Percentiles rank a stretch among this genome's conserved stretches.
phyloP scores from a whole-genome alignment of 2,797 vertebrate species.

The Smutsia temminckii region DNA sequence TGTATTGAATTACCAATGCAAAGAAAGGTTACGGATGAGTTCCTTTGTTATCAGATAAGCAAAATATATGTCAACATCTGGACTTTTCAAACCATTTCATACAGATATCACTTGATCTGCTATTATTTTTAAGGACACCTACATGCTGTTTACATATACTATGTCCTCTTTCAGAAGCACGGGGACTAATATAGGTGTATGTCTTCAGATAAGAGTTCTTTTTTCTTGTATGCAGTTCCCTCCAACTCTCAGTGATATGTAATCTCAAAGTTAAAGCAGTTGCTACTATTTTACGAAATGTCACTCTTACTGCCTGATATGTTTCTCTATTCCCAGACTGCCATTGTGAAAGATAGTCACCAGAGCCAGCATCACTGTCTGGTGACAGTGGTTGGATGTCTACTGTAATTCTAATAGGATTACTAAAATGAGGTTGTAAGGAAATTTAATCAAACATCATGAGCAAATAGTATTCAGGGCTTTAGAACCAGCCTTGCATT shows the following conservation, averaged over 20 bases:
- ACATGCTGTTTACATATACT: neutral
- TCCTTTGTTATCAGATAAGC: constrained; percentile 35
- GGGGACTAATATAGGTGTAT: neutral
- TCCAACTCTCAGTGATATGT: neutral
- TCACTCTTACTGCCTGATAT: neutral
- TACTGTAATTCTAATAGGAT: neutral
- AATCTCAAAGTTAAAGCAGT: constrained; percentile 51
- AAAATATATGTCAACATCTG: neutral
- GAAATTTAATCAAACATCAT: constrained; percentile 29
- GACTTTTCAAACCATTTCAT: constrained; percentile 39
- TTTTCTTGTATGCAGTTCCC: constrained; percentile 1
- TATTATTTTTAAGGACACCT: constrained; percentile 23
- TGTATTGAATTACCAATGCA: constrained; percentile 32
- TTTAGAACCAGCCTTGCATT: neutral
- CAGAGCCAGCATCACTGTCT: neutral
- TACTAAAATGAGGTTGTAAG: neutral
- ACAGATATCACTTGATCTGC: constrained; percentile 10
- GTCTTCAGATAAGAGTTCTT: constrained; percentile 3
- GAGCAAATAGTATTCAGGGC: neutral
- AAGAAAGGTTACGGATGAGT: neutral
- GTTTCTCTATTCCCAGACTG: neutral
- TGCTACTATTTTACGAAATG: constrained; percentile 38
- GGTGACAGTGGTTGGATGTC: neutral
- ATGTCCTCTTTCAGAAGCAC: constrained; percentile 18
- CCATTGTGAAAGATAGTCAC: neutral